These are phyloP conservation scores for Triops longicaudatus DNA, from an alignment of 1,140 invertebrate genomes.

Conservation along the genomic window DNA sequence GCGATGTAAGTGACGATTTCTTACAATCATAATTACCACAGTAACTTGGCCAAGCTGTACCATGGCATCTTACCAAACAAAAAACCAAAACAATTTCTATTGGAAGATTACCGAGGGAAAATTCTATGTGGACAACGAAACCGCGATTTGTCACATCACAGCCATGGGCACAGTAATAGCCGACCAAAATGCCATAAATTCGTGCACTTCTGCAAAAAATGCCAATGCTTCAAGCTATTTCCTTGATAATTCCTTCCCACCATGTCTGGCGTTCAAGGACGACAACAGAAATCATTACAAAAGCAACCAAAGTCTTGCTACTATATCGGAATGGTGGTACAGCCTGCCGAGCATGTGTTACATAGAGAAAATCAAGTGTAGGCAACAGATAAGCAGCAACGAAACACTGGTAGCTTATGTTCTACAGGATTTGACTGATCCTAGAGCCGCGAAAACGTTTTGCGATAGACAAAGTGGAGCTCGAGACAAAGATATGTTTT, in stretches of 20 bases:
- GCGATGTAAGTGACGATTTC: background rate
- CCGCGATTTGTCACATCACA: background rate
- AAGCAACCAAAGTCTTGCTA: background rate
- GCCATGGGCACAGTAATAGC: background rate
- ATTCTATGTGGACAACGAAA: background rate
- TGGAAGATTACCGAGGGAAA: background rate
- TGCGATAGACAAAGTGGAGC: background rate
- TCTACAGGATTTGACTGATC: background rate
- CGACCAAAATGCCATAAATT: background rate
- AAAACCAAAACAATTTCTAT: background rate
- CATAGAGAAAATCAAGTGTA: background rate
- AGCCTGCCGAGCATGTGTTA: background rate
- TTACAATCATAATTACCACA: background rate
- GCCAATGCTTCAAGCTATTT: background rate
- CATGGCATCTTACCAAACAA: background rate
- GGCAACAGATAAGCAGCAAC: background rate
- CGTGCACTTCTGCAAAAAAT: background rate
- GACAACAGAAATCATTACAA: background rate
- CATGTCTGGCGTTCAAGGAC: background rate
- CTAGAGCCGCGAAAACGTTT: background rate
- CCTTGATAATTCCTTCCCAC: background rate
- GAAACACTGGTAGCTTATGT: background rate
- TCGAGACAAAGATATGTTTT: background rate
- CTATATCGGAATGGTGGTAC: background rate
- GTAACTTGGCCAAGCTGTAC: background rate